Base-by-base conservation (phyloP, 2,797 vertebrate genomes). In the Chelidonichthys spinosus region DNA sequence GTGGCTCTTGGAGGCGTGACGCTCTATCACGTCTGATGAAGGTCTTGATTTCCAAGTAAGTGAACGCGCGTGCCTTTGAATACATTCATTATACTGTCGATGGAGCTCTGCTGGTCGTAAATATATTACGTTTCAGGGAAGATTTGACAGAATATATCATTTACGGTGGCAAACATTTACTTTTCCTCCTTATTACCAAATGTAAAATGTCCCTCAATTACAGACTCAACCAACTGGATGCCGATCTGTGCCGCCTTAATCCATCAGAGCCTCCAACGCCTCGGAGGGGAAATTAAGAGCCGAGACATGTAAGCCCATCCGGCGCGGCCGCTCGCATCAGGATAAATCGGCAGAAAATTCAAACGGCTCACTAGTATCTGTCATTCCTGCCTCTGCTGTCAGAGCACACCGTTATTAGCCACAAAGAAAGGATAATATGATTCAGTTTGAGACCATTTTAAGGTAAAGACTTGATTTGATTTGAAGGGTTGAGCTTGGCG, bases 231-330 rank as follows among this genome's bases (percentile, higher is more conserved):
- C 76, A 61, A 78, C 67, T 69, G 78, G 64, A 76, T 72, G 75
- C 71, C 11, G 55, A 82, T 84, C 54, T 76, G 72, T 54, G 81
- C 74, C n/a, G 60, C 82, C 53, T 86, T 82, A 72, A 85, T 86
- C 78, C 80, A 73, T 72, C 36, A 65, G 62, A 75, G 71, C 78
- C 72, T 74, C 4, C 0, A 65, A 76, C 15, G 72, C 72, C 63
- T 76, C 7, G 7, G 18, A 77, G 78, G 67, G 67, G 14, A 81
- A 83, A 83, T 80, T 69, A 73, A 71, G 81, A 88, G 63, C 61
- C 4, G 47, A 69, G 81, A 63, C 62, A 42, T 81, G 72, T 64
- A 65, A 78, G 60, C 62, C 17, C 65, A 65, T 78, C 80, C 60
- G 52, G 53, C n/a, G 56, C 56, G 60, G 73, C 71, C 62, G 71